A percentile compares a stretch with the other conserved stretches of the same genome.
Evolutionary conservation across 2,113 vertebrate species (phyloP).

Genomic region (Strigops habroptila): DNA sequence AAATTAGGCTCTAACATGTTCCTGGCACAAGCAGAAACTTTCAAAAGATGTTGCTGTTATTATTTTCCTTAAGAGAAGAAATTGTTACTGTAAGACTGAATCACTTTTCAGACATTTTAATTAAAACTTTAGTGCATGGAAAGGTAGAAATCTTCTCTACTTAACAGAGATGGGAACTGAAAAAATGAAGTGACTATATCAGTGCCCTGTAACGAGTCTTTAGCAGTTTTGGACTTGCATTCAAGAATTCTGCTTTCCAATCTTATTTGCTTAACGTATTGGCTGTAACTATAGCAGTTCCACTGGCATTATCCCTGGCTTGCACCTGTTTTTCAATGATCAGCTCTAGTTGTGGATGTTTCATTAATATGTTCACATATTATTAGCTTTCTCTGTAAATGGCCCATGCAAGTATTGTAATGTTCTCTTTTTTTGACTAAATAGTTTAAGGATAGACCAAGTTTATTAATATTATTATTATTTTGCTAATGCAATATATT

Average conservation of each 20-base stretch:
- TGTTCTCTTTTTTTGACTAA: background rate
- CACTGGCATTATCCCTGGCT: background rate
- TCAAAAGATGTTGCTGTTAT: background rate
- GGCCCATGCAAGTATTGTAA: background rate
- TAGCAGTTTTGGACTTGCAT: background rate
- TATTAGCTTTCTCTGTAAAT: background rate
- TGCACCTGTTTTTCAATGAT: background rate
- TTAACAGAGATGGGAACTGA: background rate
- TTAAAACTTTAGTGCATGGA: background rate
- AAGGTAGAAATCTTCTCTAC: background rate
- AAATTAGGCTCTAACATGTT: background rate
- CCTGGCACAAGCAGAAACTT: slow-evolving; percentile 14
- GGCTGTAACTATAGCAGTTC: background rate
- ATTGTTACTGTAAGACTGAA: background rate
- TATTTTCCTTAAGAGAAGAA: background rate
- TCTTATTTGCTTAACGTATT: background rate
- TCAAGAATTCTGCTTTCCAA: background rate
- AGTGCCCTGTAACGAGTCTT: background rate
- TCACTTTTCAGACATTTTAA: background rate
- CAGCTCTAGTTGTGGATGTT: background rate
- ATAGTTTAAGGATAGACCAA: background rate
- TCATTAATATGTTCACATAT: background rate
- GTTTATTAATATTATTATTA: slow-evolving; percentile 23
- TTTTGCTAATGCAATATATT: slow-evolving; percentile 37
- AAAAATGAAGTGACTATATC: background rate